Evolutionary conservation across 2,888 invertebrate species (phyloP).

Genomic region (Pyrocoelia pectoralis): DNA sequence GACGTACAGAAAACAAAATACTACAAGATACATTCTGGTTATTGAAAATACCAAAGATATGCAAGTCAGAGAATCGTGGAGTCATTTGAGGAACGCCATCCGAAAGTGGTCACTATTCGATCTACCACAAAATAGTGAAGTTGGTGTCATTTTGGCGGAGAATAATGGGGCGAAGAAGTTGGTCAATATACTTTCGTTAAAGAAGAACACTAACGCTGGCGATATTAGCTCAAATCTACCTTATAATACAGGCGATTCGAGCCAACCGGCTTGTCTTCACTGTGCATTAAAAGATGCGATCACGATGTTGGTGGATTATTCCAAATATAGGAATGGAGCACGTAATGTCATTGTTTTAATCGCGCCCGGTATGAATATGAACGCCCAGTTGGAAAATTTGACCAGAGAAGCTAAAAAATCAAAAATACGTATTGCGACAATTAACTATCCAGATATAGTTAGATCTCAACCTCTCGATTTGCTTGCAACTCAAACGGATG

Average conservation of each 20-base stretch:
- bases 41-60: constrained; percentile 68
- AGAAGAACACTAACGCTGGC: constrained; percentile 50
- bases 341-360: constrained; percentile 65
- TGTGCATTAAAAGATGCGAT: constrained; percentile 60
- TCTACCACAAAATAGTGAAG: constrained; percentile 63
- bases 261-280: constrained; percentile 61
- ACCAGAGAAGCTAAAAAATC: constrained; percentile 58
- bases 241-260: constrained; percentile 62
- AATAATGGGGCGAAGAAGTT: constrained; percentile 56
- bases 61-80: constrained; percentile 67
- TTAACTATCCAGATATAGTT: constrained; percentile 64
- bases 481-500: constrained; percentile 60
- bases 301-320: constrained; percentile 61
- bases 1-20: constrained; percentile 62
- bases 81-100: constrained; percentile 65
- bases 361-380: constrained; percentile 63
- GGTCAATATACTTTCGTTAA: constrained; percentile 55
- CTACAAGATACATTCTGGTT: constrained; percentile 66
- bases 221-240: constrained; percentile 62
- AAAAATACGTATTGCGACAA: constrained; percentile 62
- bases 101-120: constrained; percentile 67
- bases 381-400: constrained; percentile 57
- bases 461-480: constrained; percentile 59
- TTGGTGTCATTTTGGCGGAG: constrained; percentile 62
- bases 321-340: constrained; percentile 59